Evolutionary conservation across 1,140 invertebrate species (phyloP).

Genomic region (Anadara kagoshimensis): DNA sequence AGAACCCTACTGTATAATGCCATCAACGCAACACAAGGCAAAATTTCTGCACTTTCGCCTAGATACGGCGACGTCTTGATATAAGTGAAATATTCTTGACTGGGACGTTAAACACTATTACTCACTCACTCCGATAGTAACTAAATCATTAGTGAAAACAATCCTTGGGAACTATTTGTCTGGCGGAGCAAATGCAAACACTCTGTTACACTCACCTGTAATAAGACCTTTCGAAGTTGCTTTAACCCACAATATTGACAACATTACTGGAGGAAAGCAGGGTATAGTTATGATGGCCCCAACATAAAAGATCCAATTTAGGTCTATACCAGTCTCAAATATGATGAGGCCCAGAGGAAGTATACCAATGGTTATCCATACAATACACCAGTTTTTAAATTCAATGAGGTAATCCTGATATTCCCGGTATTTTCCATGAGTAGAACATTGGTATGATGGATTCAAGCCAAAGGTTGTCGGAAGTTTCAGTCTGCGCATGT

Average conservation of each 20-base stretch:
- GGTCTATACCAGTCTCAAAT: constrained; percentile 66
- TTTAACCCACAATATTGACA: constrained; percentile 69
- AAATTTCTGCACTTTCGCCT: too few relatives aligned
- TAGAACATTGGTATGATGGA: constrained; percentile 65
- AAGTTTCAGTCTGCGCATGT: constrained; percentile 37
- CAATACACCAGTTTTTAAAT: constrained; percentile 72
- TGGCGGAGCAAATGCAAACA: too few relatives aligned
- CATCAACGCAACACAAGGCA: too few relatives aligned
- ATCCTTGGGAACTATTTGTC: too few relatives aligned
- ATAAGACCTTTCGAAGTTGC: constrained; percentile 66
- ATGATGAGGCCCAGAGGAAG: constrained; percentile 65
- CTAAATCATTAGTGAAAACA: too few relatives aligned
- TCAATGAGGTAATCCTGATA: constrained; percentile 71
- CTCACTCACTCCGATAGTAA: too few relatives aligned
- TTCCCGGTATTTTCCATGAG: constrained; percentile 68
- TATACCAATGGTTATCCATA: constrained; percentile 65
- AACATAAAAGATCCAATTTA: constrained; percentile 70
- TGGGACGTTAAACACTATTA: too few relatives aligned
- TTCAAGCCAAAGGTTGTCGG: constrained; percentile 48
- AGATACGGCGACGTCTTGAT: too few relatives aligned
- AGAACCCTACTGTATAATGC: too few relatives aligned
- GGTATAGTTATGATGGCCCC: constrained; percentile 67
- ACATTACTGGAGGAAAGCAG: constrained; percentile 66
- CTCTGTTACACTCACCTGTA: constrained; percentile 57
- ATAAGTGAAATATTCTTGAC: too few relatives aligned